These are phyloP conservation scores for Xerus inauris DNA, from an alignment of 2,113 vertebrate species.

Conservation along the genomic window DNA sequence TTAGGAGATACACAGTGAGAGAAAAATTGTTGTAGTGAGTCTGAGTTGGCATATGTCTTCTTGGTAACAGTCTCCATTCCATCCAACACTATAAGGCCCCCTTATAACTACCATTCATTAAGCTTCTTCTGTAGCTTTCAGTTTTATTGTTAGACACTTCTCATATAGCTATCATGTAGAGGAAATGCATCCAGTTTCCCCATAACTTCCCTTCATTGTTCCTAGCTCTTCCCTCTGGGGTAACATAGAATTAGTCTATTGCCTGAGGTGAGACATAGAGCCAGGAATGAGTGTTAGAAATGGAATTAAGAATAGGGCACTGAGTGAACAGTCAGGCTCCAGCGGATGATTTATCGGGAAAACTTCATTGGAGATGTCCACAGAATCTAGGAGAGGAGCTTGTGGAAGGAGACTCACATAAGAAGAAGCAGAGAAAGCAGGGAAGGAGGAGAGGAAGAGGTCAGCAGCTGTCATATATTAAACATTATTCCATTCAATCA, in stretches of 20 bases:
- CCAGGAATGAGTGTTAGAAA: no score
- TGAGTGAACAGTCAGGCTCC: neutral
- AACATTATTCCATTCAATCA: neutral
- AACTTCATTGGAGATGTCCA: neutral
- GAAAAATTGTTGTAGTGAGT: neutral
- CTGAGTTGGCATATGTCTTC: neutral
- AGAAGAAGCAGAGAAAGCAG: neutral
- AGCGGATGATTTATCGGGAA: neutral
- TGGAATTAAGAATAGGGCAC: no score
- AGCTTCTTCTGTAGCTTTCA: neutral
- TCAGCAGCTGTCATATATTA: neutral
- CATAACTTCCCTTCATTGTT: neutral
- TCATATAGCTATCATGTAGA: neutral
- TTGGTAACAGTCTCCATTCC: neutral
- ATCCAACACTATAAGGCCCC: neutral
- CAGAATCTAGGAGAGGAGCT: neutral
- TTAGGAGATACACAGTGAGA: neutral
- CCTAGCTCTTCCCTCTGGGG: neutral
- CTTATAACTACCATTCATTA: neutral
- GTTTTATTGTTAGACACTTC: neutral
- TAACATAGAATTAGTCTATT: neutral
- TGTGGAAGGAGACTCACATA: neutral
- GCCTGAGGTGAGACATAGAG: neutral
- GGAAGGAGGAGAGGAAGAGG: neutral
- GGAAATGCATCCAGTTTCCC: neutral